phyloP scores from a whole-genome alignment of 2,113 vertebrate species.

The Hemichromis elongatus region DNA sequence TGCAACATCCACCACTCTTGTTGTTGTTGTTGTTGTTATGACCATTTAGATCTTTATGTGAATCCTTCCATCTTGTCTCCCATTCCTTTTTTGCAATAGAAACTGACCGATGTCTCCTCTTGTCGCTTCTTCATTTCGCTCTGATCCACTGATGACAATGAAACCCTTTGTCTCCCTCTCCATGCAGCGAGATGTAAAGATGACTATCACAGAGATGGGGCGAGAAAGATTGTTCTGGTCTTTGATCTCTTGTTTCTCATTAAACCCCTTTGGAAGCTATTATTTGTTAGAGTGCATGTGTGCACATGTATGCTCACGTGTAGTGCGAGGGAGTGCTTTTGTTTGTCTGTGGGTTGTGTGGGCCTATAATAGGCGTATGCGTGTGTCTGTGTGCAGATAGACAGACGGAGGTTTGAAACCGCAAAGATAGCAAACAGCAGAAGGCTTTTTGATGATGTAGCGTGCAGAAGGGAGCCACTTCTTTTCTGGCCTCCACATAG shows the following conservation, averaged over 20 bases:
- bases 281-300: not conserved
- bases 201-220: slow-evolving; percentile 8
- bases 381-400: not conserved
- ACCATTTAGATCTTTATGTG: not conserved
- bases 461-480: not conserved
- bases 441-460: slow-evolving; percentile 29
- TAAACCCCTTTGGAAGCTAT: not conserved
- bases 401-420: slow-evolving; percentile 24
- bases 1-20: not conserved
- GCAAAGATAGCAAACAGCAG: slow-evolving; percentile 14
- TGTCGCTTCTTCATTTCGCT: not conserved
- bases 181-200: not conserved
- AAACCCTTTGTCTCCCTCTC: slow-evolving; percentile 7
- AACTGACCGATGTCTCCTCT: not conserved
- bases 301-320: not conserved
- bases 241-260: slow-evolving; percentile 35
- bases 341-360: not conserved
- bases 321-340: not conserved
- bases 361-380: not conserved
- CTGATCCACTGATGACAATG: slow-evolving; percentile 9
- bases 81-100: not conserved
- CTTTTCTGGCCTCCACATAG: slow-evolving; percentile 4
- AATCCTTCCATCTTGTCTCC: not conserved
- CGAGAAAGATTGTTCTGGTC: not conserved
- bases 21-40: not conserved